A percentile compares a stretch with the other conserved stretches of the same genome.
These are phyloP conservation scores for Larimichthys crocea DNA, from an alignment of 2,113 vertebrate genomes.

Conservation along the genomic window DNA sequence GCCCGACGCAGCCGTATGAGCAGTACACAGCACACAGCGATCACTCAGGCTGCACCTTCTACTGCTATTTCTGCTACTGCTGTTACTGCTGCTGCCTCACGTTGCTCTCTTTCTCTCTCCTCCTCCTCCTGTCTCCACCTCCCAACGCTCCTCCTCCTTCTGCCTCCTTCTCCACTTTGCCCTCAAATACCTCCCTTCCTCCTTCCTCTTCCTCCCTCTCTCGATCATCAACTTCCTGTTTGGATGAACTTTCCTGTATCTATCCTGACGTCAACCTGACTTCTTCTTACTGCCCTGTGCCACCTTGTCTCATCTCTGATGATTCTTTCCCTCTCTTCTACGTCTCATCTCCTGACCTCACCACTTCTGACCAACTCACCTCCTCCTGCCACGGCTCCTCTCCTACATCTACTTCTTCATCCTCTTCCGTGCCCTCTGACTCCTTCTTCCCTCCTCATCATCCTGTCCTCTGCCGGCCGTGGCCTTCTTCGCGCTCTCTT, in stretches of 20 bases:
- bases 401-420: constrained; percentile 38
- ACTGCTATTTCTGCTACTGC: constrained; percentile 86
- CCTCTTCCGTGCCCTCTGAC: constrained; percentile 81
- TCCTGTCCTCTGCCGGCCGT: constrained; percentile 76
- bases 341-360: constrained; percentile 77
- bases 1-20: constrained; percentile 50
- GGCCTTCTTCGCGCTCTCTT: constrained; percentile 77
- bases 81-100: constrained; percentile 87
- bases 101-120: constrained; percentile 89
- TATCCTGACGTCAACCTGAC: constrained; percentile 71
- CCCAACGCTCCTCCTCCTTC: constrained; percentile 65
- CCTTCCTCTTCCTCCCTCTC: constrained; percentile 32
- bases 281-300: constrained; percentile 61
- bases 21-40: constrained; percentile 69
- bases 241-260: constrained; percentile 86
- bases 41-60: constrained; percentile 81
- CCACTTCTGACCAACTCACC: constrained; percentile 39
- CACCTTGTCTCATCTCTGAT: constrained; percentile 82
- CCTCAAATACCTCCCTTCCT: constrained; percentile 47
- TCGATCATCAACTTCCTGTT: constrained; percentile 63
- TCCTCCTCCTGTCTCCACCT: constrained; percentile 85
- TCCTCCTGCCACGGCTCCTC: constrained; percentile 47
- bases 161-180: constrained; percentile 44
- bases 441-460: constrained; percentile 82
- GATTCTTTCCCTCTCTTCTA: constrained; percentile 82